Percentiles rank a stretch among this genome's conserved stretches.
These are phyloP conservation scores for Chionoecetes opilio DNA, from an alignment of 1,140 invertebrate species.

Conservation along the genomic window DNA sequence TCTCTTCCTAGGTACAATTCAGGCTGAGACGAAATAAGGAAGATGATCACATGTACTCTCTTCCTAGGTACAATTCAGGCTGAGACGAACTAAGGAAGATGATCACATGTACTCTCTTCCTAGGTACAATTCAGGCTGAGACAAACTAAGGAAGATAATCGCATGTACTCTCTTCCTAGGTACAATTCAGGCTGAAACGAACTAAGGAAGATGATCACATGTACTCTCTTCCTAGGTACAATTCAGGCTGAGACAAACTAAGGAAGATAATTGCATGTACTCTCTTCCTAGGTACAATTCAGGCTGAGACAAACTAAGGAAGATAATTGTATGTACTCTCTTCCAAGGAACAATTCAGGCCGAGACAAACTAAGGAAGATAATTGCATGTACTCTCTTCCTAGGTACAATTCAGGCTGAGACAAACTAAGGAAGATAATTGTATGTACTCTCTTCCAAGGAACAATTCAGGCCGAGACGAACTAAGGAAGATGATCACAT, in stretches of 20 bases:
- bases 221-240: not conserved
- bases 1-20: not conserved
- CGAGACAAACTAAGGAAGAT: slow-evolving; percentile 13
- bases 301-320: not conserved
- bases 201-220: not conserved
- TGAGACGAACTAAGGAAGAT: slow-evolving; percentile 19
- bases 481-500: not conserved
- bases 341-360: not conserved
- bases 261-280: not conserved
- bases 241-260: not conserved
- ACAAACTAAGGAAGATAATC: slow-evolving; percentile 10
- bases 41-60: not conserved
- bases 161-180: not conserved
- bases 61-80: not conserved
- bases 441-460: not conserved
- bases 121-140: not conserved
- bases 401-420: not conserved
- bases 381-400: not conserved
- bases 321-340: not conserved
- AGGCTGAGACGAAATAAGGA: not conserved
- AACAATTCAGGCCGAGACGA: not conserved
- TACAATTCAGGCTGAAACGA: not conserved
- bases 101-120: not conserved
- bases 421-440: slow-evolving; percentile 20
- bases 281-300: not conserved